These are phyloP conservation scores for Pachycephus smyrnensis DNA, from an alignment of 2,888 invertebrate genomes.

Conservation along the genomic window DNA sequence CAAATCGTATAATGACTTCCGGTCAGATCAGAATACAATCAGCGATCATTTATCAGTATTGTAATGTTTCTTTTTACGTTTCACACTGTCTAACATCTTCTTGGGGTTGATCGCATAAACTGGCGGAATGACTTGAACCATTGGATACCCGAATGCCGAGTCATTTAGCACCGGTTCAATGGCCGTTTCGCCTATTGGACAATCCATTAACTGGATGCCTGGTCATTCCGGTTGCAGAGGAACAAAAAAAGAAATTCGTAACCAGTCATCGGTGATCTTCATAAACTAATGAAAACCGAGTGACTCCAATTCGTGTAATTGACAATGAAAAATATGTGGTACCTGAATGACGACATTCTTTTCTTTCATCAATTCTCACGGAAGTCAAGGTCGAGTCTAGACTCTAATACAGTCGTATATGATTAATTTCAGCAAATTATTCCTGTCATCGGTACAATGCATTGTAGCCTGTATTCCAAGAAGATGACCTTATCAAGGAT, in stretches of 20 bases:
- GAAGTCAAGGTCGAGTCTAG: background rate
- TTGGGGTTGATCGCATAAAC: slow-evolving; percentile 5
- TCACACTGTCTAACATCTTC: background rate
- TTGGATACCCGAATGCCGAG: slow-evolving; percentile 25
- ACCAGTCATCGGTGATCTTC: background rate
- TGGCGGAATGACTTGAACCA: background rate
- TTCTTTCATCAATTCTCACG: background rate
- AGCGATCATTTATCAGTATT: background rate
- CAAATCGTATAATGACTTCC: slow-evolving; percentile 14
- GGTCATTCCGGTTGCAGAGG: background rate
- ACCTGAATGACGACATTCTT: background rate
- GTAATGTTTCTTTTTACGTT: background rate
- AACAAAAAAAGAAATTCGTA: background rate
- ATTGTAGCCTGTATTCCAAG: background rate
- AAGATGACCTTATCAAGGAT: background rate
- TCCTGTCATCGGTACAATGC: background rate
- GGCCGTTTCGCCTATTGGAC: slow-evolving; percentile 40
- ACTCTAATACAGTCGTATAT: background rate
- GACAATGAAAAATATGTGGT: background rate
- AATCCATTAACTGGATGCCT: slow-evolving; percentile 37
- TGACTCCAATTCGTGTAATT: background rate
- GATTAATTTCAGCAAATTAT: background rate
- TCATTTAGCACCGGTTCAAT: slow-evolving; percentile 42
- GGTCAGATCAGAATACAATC: slow-evolving; percentile 2
- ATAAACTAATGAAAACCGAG: background rate